phyloP scores from a whole-genome alignment of 2,888 invertebrate species.

The Pyrrhosoma nymphula region DNA sequence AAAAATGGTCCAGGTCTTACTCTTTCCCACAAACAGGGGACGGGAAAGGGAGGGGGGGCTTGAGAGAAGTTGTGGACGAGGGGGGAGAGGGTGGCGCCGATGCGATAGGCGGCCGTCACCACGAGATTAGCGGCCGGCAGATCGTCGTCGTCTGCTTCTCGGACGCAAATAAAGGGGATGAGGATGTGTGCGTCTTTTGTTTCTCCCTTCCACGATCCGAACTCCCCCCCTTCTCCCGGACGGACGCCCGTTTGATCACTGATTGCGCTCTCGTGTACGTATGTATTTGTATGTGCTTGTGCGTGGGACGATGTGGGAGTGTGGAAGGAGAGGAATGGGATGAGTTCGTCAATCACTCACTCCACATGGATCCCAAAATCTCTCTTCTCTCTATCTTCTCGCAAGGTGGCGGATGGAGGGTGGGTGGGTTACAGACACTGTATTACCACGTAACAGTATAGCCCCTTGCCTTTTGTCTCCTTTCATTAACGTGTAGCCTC shows the following conservation, averaged over 20 bases:
- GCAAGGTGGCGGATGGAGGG: too few relatives aligned
- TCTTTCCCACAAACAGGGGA: not conserved
- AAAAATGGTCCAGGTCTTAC: not conserved
- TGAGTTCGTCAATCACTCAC: too few relatives aligned
- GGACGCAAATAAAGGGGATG: not conserved
- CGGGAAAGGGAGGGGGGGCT: too few relatives aligned
- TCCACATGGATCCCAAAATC: too few relatives aligned
- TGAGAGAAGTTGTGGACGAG: not conserved
- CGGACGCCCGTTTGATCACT: not conserved
- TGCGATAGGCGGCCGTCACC: not conserved
- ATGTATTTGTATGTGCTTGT: not conserved
- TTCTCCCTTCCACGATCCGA: not conserved
- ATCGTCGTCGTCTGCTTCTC: not conserved
- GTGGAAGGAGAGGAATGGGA: too few relatives aligned
- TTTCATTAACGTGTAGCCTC: too few relatives aligned
- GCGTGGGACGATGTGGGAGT: too few relatives aligned
- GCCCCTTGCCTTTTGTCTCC: too few relatives aligned
- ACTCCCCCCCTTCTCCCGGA: too few relatives aligned
- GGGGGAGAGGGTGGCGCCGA: not conserved
- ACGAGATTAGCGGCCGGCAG: conserved; percentile 9
- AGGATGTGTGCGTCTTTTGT: not conserved
- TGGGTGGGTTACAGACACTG: too few relatives aligned
- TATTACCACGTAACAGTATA: too few relatives aligned
- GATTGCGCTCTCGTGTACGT: not conserved
- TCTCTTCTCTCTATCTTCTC: too few relatives aligned